Evolutionary conservation across 2,888 invertebrate genomes (phyloP).

Genomic region (Lasioglossum morio): DNA sequence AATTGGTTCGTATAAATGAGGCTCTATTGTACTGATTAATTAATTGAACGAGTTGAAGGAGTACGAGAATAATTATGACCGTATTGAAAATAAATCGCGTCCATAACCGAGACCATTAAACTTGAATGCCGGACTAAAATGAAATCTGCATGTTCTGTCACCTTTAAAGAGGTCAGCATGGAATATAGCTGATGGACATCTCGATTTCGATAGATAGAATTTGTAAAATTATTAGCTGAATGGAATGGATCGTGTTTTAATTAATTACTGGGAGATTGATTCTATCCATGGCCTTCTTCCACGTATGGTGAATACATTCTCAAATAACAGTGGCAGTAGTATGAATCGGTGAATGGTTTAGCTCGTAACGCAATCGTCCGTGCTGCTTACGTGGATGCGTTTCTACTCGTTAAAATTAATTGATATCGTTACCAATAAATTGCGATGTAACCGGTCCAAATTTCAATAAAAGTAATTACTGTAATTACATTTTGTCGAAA

Average conservation of each 20-base stretch:
- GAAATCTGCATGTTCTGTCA: neutral
- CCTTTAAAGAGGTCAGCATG: neutral
- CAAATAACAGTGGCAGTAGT: neutral
- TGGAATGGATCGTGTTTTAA: neutral
- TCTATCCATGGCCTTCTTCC: neutral
- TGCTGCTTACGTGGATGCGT: neutral
- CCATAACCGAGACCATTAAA: neutral
- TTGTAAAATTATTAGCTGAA: neutral
- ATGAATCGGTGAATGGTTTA: neutral
- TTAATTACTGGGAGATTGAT: neutral
- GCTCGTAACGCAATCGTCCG: neutral
- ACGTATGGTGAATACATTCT: neutral
- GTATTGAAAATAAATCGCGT: neutral
- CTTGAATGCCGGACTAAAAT: neutral
- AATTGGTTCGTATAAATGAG: neutral
- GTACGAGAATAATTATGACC: neutral
- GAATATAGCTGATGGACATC: neutral
- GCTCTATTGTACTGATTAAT: neutral
- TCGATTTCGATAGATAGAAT: neutral
- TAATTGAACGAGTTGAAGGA: neutral
- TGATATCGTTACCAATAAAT: neutral
- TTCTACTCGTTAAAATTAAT: constrained; percentile 9
- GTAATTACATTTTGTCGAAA: neutral
- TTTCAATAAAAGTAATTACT: neutral
- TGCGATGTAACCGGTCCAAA: neutral